phyloP scores from a whole-genome alignment of 2,888 invertebrate species.

The Melinaea marsaeus region DNA sequence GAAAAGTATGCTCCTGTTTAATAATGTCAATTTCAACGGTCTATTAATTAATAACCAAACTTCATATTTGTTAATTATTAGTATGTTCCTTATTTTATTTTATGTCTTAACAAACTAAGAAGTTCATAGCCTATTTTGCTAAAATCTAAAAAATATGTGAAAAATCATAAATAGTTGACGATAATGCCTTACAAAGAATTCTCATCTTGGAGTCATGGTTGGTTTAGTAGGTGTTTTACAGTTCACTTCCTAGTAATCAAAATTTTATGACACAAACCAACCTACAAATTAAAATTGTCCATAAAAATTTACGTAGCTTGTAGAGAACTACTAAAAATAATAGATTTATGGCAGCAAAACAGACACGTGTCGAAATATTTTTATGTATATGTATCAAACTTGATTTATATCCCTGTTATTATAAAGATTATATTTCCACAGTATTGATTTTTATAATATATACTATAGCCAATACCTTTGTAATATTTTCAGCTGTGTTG shows the following conservation, averaged over 20 bases:
- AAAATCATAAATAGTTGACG: no score
- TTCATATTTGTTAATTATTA: no score
- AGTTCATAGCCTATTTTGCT: no score
- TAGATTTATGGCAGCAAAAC: slow-evolving; percentile 44
- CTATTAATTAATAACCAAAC: no score
- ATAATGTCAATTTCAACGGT: no score
- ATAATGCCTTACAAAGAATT: not conserved
- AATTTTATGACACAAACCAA: slow-evolving; percentile 44
- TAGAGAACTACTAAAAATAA: slow-evolving; percentile 48
- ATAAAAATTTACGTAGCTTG: slow-evolving; percentile 48
- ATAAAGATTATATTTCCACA: slow-evolving; percentile 8
- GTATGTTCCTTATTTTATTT: no score
- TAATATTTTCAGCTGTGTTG: not conserved
- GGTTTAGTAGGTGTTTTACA: slow-evolving; percentile 34
- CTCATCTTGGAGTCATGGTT: not conserved
- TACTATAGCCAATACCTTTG: not conserved
- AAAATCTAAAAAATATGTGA: no score
- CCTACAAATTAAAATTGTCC: slow-evolving; percentile 44
- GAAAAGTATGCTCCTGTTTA: no score
- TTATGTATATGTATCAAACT: slow-evolving; percentile 11
- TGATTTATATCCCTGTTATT: slow-evolving; percentile 12
- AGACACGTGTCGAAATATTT: slow-evolving; percentile 51
- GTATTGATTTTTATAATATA: not conserved
- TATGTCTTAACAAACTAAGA: no score
- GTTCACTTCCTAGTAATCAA: slow-evolving; percentile 41